Percentiles rank a stretch among this genome's conserved stretches.
Evolutionary conservation across 2,888 invertebrate genomes (phyloP).

Genomic region (Nebria salina): DNA sequence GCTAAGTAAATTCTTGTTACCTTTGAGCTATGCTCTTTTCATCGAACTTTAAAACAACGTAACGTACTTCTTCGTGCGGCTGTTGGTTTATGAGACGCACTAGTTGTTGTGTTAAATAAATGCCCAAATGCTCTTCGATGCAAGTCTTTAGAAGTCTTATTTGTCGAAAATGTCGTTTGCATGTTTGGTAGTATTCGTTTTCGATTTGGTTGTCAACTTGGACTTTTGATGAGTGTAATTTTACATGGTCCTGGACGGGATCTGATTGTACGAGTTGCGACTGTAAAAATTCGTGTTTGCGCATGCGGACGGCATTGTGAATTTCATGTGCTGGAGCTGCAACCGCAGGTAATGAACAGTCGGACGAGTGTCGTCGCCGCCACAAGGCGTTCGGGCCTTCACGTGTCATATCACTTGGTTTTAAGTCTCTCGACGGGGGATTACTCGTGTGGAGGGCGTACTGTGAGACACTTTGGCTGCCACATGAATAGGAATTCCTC

Average conservation of each 20-base stretch:
- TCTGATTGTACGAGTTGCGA: conserved; percentile 63
- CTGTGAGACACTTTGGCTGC: conserved; percentile 61
- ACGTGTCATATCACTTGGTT: conserved; percentile 58
- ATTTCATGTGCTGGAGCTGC: conserved; percentile 54
- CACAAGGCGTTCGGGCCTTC: conserved; percentile 64
- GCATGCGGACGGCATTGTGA: conserved; percentile 65
- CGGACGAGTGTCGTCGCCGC: conserved; percentile 63
- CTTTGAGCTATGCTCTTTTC: conserved; percentile 47
- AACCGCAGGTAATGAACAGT: conserved; percentile 60
- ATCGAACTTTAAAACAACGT: conserved; percentile 72
- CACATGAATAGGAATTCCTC: conserved; percentile 59
- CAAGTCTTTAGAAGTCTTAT: conserved; percentile 74
- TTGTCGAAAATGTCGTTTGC: conserved; percentile 70
- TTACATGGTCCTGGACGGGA: conserved; percentile 58
- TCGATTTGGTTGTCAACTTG: conserved; percentile 50
- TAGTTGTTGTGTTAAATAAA: conserved; percentile 75
- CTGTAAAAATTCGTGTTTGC: conserved; percentile 65
- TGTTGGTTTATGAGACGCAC: conserved; percentile 64
- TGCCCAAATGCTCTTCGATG: conserved; percentile 75
- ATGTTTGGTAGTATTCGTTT: conserved; percentile 68
- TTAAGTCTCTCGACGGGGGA: conserved; percentile 51
- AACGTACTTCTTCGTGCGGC: conserved; percentile 69
- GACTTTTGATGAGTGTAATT: conserved; percentile 50
- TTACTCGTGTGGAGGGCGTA: conserved; percentile 64
- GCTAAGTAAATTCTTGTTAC: neutral